Conservation (phyloP, 2,888 invertebrate species). For the Nomada flava region DNA sequence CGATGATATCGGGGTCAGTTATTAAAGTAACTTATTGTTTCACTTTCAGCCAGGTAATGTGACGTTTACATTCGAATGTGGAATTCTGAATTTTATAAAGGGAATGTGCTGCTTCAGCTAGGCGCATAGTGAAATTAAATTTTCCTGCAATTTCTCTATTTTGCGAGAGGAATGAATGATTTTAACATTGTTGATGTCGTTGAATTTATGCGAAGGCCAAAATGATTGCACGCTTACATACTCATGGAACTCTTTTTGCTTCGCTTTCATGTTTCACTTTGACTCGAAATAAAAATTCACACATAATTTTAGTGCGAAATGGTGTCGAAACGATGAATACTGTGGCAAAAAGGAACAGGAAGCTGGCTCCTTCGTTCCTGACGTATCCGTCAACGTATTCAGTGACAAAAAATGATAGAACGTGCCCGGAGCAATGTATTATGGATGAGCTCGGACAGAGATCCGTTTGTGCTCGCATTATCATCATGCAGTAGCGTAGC, state of each 20-base stretch:
- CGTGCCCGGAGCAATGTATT: conserved; percentile 60
- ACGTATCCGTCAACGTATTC: conserved; percentile 54
- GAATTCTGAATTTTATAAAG: neutral
- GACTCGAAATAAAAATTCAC: neutral
- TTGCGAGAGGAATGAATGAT: no score
- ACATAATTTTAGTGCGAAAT: neutral
- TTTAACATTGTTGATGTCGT: no score
- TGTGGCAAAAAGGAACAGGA: neutral
- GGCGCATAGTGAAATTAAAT: no score
- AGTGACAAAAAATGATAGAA: conserved; percentile 73
- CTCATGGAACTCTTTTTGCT: neutral
- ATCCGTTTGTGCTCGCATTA: conserved; percentile 71
- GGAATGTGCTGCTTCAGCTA: no score
- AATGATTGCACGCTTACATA: no score
- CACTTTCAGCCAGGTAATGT: conserved; percentile 4
- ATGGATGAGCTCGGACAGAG: conserved; percentile 69
- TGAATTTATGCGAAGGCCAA: no score
- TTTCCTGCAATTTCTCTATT: no score
- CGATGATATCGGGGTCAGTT: conserved; percentile 49
- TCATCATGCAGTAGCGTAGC: conserved; percentile 68
- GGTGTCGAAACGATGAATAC: neutral
- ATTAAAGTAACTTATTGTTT: conserved; percentile 46
- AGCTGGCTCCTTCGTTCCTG: neutral
- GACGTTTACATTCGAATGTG: neutral
- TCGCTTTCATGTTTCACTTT: no score